Conservation (phyloP, 2,797 vertebrate species). For the Melanogrammus aeglefinus region DNA sequence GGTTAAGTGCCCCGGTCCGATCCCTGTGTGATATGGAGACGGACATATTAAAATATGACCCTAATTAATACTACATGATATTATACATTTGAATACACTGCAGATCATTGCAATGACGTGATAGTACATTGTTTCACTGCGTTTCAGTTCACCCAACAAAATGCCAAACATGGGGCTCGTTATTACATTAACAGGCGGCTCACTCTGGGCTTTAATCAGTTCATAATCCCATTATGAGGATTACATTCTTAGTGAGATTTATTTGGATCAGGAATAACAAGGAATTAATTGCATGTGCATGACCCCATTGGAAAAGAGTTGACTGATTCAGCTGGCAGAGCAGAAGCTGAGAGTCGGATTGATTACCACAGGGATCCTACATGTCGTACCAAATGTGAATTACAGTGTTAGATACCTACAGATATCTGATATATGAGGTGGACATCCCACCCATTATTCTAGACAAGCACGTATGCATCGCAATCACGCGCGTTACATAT, state of each 20-base stretch:
- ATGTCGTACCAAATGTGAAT: not conserved
- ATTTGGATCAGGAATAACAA: slow-evolving; percentile 72
- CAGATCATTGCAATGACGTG: not conserved
- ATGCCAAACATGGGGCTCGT: slow-evolving; percentile 43
- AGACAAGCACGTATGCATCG: not conserved
- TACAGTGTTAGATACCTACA: slow-evolving; percentile 19
- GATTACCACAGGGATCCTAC: not conserved
- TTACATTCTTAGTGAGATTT: slow-evolving; percentile 74
- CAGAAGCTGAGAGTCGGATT: slow-evolving; percentile 42
- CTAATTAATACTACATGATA: not conserved
- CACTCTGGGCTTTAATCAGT: slow-evolving; percentile 56
- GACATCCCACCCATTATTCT: not conserved
- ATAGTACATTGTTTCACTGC: not conserved
- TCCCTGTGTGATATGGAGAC: not conserved
- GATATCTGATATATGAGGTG: slow-evolving; percentile 26
- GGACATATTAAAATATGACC: not conserved
- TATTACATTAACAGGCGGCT: slow-evolving; percentile 55
- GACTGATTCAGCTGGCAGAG: slow-evolving; percentile 52
- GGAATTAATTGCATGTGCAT: slow-evolving; percentile 72
- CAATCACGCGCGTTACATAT: slow-evolving; percentile 17
- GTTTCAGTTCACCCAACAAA: not conserved
- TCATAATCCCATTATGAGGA: slow-evolving; percentile 73
- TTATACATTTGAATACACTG: not conserved
- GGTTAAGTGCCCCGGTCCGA: not conserved
- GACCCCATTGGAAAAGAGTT: slow-evolving; percentile 64